Conservation (phyloP, 2,797 vertebrate genomes). For the Nyctalus aviator region DNA sequence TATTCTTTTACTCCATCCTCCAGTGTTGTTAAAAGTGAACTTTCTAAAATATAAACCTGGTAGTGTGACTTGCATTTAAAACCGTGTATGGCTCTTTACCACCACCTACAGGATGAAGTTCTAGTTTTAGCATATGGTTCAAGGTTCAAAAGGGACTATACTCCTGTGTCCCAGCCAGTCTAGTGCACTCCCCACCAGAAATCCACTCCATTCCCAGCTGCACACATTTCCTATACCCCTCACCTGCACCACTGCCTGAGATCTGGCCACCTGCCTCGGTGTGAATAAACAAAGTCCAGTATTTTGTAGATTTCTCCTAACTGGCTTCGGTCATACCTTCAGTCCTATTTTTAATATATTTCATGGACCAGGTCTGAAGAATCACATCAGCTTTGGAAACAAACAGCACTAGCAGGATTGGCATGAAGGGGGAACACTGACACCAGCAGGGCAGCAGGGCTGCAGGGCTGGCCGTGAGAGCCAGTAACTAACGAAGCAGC, state of each 20-base stretch:
- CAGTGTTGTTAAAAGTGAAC: background rate
- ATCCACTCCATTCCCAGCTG: background rate
- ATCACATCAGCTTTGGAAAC: background rate
- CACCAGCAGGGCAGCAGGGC: background rate
- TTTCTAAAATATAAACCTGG: background rate
- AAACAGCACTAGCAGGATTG: background rate
- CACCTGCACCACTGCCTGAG: background rate
- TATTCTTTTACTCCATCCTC: background rate
- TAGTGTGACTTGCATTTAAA: background rate
- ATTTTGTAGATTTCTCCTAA: background rate
- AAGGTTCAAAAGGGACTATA: background rate
- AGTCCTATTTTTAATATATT: background rate
- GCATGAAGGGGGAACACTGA: background rate
- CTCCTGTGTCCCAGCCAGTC: background rate
- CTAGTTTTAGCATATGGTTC: background rate
- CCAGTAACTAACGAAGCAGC: background rate
- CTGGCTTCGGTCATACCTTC: background rate
- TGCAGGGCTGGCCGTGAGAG: background rate
- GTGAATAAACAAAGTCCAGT: background rate
- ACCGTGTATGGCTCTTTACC: background rate
- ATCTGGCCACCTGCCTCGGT: background rate
- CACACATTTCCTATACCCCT: background rate
- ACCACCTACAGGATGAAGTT: background rate
- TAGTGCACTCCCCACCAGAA: background rate
- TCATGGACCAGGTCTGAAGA: background rate